Conservation (phyloP, 2,797 vertebrate genomes). For the Tympanoctomys barrerae region DNA sequence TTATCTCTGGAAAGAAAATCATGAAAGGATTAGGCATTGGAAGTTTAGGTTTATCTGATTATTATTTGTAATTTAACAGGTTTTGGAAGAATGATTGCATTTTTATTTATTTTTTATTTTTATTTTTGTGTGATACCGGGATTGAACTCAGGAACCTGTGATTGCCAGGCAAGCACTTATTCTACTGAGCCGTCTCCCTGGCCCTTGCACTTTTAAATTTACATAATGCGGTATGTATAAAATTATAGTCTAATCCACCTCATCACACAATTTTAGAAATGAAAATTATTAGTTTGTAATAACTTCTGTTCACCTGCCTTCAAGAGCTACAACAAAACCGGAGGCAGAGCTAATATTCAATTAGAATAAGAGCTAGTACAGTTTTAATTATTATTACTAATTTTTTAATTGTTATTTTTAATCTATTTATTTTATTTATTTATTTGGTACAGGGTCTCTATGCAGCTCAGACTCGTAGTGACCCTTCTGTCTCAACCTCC, state of each 20-base stretch:
- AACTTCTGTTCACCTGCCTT: neutral
- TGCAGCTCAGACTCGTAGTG: too few species aligned
- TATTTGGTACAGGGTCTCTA: too few species aligned
- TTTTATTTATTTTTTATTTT: neutral
- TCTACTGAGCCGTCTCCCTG: too few species aligned
- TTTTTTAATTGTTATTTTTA: too few species aligned
- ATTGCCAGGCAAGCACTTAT: too few species aligned
- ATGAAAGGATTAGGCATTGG: neutral
- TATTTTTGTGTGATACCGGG: too few species aligned
- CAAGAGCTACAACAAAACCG: neutral
- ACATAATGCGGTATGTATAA: neutral
- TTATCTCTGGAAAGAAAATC: neutral
- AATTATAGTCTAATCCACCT: neutral
- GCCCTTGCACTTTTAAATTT: neutral
- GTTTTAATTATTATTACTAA: neutral
- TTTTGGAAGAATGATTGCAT: constrained; percentile 35
- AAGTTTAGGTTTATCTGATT: neutral
- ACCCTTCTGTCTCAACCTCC: too few species aligned
- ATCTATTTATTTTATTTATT: too few species aligned
- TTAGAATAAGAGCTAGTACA: neutral
- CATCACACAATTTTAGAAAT: constrained; percentile 8
- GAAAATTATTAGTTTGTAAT: neutral
- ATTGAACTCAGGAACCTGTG: too few species aligned
- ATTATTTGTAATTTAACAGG: neutral
- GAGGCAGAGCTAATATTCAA: neutral